phyloP scores from a whole-genome alignment of 2,113 vertebrate species.

The Lagopus muta region DNA sequence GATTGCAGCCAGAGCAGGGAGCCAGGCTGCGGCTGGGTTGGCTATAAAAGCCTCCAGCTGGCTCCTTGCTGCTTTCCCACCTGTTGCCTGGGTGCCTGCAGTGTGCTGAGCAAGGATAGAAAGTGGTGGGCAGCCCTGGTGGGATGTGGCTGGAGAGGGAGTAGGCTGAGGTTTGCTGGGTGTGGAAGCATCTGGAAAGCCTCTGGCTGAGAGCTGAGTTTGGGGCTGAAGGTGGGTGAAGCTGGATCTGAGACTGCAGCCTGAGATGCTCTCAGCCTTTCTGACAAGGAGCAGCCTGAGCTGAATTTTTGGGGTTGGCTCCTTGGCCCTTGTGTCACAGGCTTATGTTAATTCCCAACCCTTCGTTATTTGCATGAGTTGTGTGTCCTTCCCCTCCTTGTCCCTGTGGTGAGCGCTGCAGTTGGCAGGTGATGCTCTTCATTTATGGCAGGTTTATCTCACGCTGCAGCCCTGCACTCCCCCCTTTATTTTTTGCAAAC shows the following conservation, averaged over 20 bases:
- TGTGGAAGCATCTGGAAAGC: background rate
- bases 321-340: background rate
- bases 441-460: background rate
- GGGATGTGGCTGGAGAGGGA: background rate
- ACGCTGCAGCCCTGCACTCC: background rate
- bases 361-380: background rate
- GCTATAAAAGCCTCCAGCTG: background rate
- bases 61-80: fast-evolving
- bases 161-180: background rate
- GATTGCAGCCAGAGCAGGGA: background rate
- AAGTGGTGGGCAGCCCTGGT: background rate
- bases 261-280: background rate
- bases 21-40: background rate
- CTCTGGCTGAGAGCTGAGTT: background rate
- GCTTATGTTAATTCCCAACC: background rate
- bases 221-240: background rate
- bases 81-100: background rate
- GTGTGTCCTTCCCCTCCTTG: background rate
- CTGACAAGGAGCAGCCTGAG: background rate
- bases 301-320: background rate
- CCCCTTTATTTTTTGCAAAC: background rate
- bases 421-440: background rate
- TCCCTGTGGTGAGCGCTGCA: background rate
- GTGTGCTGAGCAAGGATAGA: background rate
- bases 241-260: background rate